Percentiles rank a stretch among this genome's conserved stretches.
Evolutionary conservation across 1,140 invertebrate species (phyloP).

Genomic region (Zaprionus vittiger): DNA sequence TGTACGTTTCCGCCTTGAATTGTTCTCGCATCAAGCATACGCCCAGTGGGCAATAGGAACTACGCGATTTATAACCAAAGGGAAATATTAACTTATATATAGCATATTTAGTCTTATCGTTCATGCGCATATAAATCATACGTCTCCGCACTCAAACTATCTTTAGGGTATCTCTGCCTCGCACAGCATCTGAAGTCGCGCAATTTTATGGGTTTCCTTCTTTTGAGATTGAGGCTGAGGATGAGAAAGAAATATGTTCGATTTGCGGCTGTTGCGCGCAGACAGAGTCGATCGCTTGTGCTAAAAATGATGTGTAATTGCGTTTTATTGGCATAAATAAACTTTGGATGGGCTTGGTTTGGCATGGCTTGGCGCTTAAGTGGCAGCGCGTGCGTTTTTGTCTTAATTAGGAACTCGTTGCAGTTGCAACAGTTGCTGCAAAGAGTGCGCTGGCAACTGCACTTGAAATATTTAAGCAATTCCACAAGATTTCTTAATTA

Average conservation of each 20-base stretch:
- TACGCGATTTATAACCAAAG: neutral
- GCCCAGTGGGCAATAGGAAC: conserved; percentile 4
- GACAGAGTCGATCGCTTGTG: conserved; percentile 31
- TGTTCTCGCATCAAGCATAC: conserved; percentile 19
- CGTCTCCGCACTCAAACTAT: neutral
- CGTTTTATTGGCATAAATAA: conserved; percentile 78
- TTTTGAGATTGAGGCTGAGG: neutral
- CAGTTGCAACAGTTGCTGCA: conserved; percentile 48
- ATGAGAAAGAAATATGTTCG: conserved; percentile 36
- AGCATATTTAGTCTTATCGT: conserved; percentile 9
- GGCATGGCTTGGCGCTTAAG: conserved; percentile 16
- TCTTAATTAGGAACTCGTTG: conserved; percentile 74
- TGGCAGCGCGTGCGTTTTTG: conserved; percentile 48
- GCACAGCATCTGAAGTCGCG: neutral
- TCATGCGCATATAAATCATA: conserved; percentile 4
- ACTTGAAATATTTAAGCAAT: conserved; percentile 78
- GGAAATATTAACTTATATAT: neutral
- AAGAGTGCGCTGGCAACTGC: conserved; percentile 48
- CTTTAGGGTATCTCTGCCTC: conserved; percentile 4
- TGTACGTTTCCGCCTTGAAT: conserved; percentile 3
- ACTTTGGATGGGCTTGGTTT: conserved; percentile 11
- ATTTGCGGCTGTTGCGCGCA: conserved; percentile 40
- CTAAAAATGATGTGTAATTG: conserved; percentile 72
- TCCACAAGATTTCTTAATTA: conserved; percentile 80
- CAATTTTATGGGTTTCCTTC: conserved; percentile 21